These are phyloP conservation scores for Beris morrisii DNA, from an alignment of 2,888 invertebrate species.

Conservation along the genomic window DNA sequence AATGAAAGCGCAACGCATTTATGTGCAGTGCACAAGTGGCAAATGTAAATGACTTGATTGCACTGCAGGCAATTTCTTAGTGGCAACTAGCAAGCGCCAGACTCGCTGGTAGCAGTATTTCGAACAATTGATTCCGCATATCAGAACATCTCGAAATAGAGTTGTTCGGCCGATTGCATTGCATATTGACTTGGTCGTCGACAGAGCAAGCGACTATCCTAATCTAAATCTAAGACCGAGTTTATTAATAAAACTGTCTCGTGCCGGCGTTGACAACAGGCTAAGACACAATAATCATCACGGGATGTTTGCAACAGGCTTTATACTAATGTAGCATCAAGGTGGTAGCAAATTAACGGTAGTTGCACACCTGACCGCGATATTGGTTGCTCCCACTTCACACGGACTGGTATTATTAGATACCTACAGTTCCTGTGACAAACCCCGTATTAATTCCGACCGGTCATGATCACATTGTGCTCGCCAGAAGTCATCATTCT, in stretches of 20 bases:
- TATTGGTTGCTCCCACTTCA: background rate
- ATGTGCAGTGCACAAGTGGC: conserved; percentile 4
- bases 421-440: background rate
- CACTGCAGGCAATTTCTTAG: conserved; percentile 1
- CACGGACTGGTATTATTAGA: background rate
- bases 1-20: too few relatives aligned
- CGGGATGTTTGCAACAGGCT: background rate
- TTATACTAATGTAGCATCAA: background rate
- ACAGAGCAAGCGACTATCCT: conserved; percentile 10
- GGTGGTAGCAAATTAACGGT: background rate
- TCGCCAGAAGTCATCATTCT: background rate
- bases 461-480: conserved; percentile 7
- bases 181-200: conserved; percentile 1
- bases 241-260: conserved; percentile 25
- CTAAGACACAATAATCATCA: background rate
- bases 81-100: background rate
- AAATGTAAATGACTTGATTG: conserved; percentile 18
- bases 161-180: background rate
- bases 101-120: conserved; percentile 1
- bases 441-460: background rate
- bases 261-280: conserved; percentile 5
- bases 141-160: conserved; percentile 19
- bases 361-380: conserved; percentile 18
- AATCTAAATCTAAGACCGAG: background rate
- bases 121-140: conserved; percentile 21